phyloP scores from a whole-genome alignment of 2,888 invertebrate species.

The Tillus elongatus region DNA sequence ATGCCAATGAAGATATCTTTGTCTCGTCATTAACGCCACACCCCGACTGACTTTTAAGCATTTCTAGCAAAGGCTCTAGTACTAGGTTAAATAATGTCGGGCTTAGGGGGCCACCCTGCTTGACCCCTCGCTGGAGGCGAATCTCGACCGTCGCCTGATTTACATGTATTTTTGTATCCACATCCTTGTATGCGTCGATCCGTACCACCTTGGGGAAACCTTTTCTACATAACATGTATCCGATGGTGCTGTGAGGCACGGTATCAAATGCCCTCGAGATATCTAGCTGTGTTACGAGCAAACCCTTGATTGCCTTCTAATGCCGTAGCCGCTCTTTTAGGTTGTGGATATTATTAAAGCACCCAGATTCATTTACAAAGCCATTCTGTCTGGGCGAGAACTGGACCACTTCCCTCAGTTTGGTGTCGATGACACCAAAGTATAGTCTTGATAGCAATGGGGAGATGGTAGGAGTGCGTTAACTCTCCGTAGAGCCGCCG shows the following conservation, averaged over 20 bases:
- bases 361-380: conserved; percentile 28
- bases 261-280: conserved; percentile 41
- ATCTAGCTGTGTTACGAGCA: conserved; percentile 38
- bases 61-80: conserved; percentile 24
- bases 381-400: conserved; percentile 30
- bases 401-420: conserved; percentile 13
- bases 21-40: conserved; percentile 13
- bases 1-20: conserved; percentile 30
- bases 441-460: too few species aligned
- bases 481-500: too few species aligned
- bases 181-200: conserved; percentile 29
- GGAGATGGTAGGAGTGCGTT: too few species aligned
- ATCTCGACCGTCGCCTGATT: conserved; percentile 17
- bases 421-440: too few species aligned
- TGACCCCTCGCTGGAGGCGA: conserved; percentile 33
- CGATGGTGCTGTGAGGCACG: conserved; percentile 24
- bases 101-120: conserved; percentile 37
- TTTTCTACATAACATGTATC: conserved; percentile 27
- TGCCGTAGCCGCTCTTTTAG: conserved; percentile 25
- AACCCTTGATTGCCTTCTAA: conserved; percentile 23
- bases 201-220: conserved; percentile 31
- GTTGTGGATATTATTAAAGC: conserved; percentile 29
- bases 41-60: conserved; percentile 24
- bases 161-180: conserved; percentile 26
- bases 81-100: conserved; percentile 36